Base-by-base conservation (phyloP, 2,797 vertebrate genomes). In the Phyllotis vaccarum region DNA sequence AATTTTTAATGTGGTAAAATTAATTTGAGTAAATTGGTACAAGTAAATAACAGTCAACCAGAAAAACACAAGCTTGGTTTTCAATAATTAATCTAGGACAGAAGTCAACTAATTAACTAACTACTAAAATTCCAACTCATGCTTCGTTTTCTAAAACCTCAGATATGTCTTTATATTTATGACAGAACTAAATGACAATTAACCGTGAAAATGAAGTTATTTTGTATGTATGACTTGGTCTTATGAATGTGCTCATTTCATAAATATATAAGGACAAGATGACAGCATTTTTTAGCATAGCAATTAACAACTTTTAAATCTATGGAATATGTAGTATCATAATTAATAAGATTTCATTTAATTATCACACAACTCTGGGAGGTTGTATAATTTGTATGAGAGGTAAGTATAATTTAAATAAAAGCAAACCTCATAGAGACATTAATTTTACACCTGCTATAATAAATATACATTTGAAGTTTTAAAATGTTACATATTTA, bases 51-150 rank as follows among this genome's bases (percentile, higher is more conserved):
- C 58, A 97, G 89, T 12, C 22, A 83, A 56, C 75, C 52, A 74
- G 60, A 96, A 83, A 49, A 83, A 83, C 93, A 66, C 74, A 62
- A 66, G 75, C 76, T 13, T 96, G 80, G 13, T 64, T 96, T 96
- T 97, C 0, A 1, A 97, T 98, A 98, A 97, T 98, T 96, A 97
- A 89, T 94, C 49, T 74, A 92, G 93, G 49, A 94, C 43, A 90
- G n/a, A 98, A 98, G 93, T 91, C 87, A 97, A 11, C 93, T 97
- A 87, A 22, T 97, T 96, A 98, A 86, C 79, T 93, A 58, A 95
- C 87, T 97, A 68, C 91, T 97, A 70, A 86, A 94, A 91, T 97
- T 97, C 89, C 78, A 40, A 82, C 91, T 94, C 94, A 95, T 96
- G 88, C 72, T 86, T 97, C 92, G 92, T 97, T 97, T 79, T 60